Percentiles rank a stretch among this genome's conserved stretches.
Conservation (phyloP, 2,888 invertebrate species). For the Gerris lacustris region DNA sequence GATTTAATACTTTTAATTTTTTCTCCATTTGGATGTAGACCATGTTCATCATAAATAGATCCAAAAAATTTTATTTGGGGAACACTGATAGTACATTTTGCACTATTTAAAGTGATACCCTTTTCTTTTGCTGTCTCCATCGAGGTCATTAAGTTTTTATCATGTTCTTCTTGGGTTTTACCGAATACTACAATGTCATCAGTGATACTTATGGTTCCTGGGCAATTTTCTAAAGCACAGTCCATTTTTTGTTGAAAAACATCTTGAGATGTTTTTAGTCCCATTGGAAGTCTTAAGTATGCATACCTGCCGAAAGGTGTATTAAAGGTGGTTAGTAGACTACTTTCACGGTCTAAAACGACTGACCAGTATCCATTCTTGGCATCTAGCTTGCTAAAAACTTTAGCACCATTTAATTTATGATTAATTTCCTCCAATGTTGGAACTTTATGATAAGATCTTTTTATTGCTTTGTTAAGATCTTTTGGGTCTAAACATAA, state of each 20-base stretch:
- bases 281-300: neutral
- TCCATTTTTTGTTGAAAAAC: neutral
- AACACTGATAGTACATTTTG: too few species aligned
- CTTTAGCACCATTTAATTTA: neutral
- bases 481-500: neutral
- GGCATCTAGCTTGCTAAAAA: neutral
- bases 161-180: neutral
- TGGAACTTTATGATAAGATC: neutral
- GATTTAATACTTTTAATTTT: too few species aligned
- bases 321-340: neutral
- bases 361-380: neutral
- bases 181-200: neutral
- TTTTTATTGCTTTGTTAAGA: constrained; percentile 1
- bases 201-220: too few species aligned
- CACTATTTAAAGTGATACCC: too few species aligned
- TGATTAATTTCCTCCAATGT: neutral
- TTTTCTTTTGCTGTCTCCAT: too few species aligned
- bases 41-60: too few species aligned
- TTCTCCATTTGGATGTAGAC: too few species aligned
- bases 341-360: neutral
- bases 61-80: too few species aligned
- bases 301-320: neutral
- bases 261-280: too few species aligned
- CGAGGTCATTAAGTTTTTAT: too few species aligned
- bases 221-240: neutral